A percentile compares a stretch with the other conserved stretches of the same genome.
Evolutionary conservation across 1,140 invertebrate species (phyloP).

Genomic region (Lepidurus arcticus): DNA sequence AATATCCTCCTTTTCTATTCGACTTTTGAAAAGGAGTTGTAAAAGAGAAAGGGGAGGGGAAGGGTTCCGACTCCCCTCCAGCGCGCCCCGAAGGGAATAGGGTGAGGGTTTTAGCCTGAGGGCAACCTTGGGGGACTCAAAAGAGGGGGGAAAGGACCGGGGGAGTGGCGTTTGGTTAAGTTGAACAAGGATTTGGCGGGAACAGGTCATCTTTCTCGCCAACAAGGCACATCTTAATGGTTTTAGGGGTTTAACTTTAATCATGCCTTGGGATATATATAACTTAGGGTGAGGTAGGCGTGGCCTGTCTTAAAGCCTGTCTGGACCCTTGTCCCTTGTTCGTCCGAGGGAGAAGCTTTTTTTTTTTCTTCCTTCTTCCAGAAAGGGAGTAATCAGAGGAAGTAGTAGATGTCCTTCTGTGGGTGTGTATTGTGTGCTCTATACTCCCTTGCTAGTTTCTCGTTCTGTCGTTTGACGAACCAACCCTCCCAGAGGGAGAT

Average conservation of each 20-base stretch:
- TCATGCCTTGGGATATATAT: background rate
- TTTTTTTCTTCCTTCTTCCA: background rate
- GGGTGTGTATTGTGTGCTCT: too few species aligned
- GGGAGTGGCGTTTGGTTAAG: slow-evolving; percentile 6
- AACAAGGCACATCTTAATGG: background rate
- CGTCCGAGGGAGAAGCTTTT: background rate
- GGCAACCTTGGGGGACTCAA: background rate
- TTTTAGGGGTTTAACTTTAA: slow-evolving; percentile 5
- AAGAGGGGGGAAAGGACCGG: background rate
- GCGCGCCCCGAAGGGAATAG: too few species aligned
- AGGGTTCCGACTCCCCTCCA: background rate
- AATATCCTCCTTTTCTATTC: background rate
- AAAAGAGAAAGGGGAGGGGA: too few species aligned
- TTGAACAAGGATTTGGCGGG: slow-evolving; percentile 11
- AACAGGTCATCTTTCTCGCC: slow-evolving; percentile 6
- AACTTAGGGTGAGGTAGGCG: background rate
- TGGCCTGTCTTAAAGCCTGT: background rate
- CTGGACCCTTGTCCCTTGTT: background rate
- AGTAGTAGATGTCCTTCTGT: background rate
- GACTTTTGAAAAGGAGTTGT: background rate
- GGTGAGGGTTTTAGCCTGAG: too few species aligned
- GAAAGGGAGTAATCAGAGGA: background rate
- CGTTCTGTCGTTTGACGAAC: background rate
- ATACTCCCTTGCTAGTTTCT: background rate
- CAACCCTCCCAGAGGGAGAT: background rate